Conservation (phyloP, 1,140 invertebrate genomes). For the Bombus terrestris region DNA sequence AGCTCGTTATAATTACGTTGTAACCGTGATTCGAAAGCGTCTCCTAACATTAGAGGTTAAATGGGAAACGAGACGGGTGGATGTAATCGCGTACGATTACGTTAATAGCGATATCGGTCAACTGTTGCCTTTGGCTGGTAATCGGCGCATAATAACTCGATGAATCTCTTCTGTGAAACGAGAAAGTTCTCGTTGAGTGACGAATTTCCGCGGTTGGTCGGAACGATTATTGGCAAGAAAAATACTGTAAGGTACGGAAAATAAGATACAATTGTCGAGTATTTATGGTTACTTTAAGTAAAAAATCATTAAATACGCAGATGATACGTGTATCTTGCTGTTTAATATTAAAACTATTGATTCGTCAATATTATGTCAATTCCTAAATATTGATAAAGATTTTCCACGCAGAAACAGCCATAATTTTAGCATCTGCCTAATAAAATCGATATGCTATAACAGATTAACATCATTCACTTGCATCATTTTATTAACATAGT, state of each 20-base stretch:
- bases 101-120: conserved; percentile 5
- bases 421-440: neutral
- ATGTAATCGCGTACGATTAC: conserved; percentile 18
- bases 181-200: too few relatives aligned
- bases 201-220: neutral
- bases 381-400: neutral
- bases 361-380: neutral
- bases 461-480: neutral
- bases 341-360: neutral
- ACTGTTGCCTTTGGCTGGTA: conserved; percentile 5
- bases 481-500: neutral
- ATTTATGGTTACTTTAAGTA: neutral
- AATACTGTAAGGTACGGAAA: neutral
- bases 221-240: neutral
- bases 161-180: neutral
- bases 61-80: neutral
- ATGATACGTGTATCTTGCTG: too few relatives aligned
- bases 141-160: conserved; percentile 5
- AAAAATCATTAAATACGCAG: neutral
- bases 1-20: conserved; percentile 19
- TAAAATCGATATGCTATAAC: neutral
- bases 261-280: neutral
- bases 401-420: neutral
- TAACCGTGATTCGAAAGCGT: conserved; percentile 8
- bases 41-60: neutral